Evolutionary conservation across 1,140 invertebrate genomes (phyloP).

Genomic region (Theocolax elegans): DNA sequence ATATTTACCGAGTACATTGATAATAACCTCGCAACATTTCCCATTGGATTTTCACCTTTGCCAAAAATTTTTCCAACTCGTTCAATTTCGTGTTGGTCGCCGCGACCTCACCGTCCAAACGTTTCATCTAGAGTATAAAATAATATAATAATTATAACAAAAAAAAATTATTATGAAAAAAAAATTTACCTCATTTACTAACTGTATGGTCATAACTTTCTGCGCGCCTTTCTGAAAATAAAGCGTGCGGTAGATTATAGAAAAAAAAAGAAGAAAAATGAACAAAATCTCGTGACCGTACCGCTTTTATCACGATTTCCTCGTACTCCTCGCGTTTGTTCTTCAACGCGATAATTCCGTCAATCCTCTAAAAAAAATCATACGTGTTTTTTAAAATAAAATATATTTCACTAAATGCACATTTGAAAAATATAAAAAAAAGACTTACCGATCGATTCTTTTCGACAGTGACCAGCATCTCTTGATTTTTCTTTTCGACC

Average conservation of each 20-base stretch:
- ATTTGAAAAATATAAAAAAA: not conserved
- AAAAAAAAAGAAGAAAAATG: too few relatives aligned
- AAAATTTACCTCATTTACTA: slow-evolving; percentile 29
- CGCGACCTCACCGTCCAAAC: slow-evolving; percentile 8
- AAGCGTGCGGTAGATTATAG: too few relatives aligned
- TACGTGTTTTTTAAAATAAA: not conserved
- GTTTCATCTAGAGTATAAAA: slow-evolving; percentile 28
- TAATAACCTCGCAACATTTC: not conserved
- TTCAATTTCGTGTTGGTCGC: slow-evolving; percentile 20
- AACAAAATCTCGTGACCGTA: slow-evolving; percentile 5
- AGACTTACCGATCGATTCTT: slow-evolving; percentile 56
- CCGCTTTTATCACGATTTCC: slow-evolving; percentile 39
- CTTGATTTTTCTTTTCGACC: slow-evolving; percentile 56
- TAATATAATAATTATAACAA: not conserved
- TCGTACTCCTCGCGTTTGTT: slow-evolving; percentile 40
- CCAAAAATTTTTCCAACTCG: slow-evolving; percentile 30
- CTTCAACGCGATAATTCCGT: slow-evolving; percentile 32
- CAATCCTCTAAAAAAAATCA: slow-evolving; percentile 26
- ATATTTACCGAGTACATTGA: slow-evolving; percentile 3
- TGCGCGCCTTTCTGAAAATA: slow-evolving; percentile 32
- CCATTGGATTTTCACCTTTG: slow-evolving; percentile 8
- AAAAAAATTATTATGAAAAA: not conserved
- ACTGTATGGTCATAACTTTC: slow-evolving; percentile 11
- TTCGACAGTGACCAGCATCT: slow-evolving; percentile 49
- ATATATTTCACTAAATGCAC: too few relatives aligned